Percentiles rank a stretch among this genome's conserved stretches.
Evolutionary conservation across 2,113 vertebrate genomes (phyloP).

Genomic region (Amphiprion percula): DNA sequence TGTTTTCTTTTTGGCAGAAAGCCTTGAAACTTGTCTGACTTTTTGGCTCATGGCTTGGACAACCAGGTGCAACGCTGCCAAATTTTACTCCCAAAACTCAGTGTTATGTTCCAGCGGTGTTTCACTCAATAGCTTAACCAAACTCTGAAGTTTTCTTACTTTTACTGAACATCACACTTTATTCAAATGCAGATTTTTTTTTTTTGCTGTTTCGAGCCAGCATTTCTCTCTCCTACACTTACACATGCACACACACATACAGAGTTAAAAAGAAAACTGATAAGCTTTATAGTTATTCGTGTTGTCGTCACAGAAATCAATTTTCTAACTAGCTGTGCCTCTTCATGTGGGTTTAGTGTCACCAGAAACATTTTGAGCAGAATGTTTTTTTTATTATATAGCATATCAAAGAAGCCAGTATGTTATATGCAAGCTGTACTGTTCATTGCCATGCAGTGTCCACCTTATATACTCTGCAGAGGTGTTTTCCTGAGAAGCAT

Average conservation of each 20-base stretch:
- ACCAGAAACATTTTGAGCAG: conserved; percentile 39
- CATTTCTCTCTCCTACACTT: background rate
- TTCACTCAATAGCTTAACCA: background rate
- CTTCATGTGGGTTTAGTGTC: conserved; percentile 39
- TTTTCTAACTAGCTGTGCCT: conserved; percentile 57
- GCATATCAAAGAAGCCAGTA: conserved; percentile 29
- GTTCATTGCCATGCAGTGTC: conserved; percentile 16
- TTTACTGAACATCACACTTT: background rate
- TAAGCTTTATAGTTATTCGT: conserved; percentile 11
- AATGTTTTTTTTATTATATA: conserved; percentile 28
- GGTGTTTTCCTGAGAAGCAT: conserved; percentile 62
- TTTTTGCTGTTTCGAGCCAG: background rate
- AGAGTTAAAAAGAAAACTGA: background rate
- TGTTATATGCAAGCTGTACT: conserved; percentile 57
- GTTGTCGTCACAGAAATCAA: conserved; percentile 22
- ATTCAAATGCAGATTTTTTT: background rate
- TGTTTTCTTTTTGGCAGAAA: background rate
- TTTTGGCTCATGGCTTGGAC: conserved; percentile 22
- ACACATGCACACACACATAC: background rate
- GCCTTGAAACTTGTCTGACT: conserved; percentile 12
- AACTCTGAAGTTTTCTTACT: background rate
- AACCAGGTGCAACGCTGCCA: conserved; percentile 18
- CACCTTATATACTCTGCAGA: conserved; percentile 39
- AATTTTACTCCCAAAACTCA: background rate
- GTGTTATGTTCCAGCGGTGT: background rate